A percentile compares a stretch with the other conserved stretches of the same genome.
These are phyloP conservation scores for Drosophila murphyi DNA, from an alignment of 1,140 invertebrate species.

Conservation along the genomic window DNA sequence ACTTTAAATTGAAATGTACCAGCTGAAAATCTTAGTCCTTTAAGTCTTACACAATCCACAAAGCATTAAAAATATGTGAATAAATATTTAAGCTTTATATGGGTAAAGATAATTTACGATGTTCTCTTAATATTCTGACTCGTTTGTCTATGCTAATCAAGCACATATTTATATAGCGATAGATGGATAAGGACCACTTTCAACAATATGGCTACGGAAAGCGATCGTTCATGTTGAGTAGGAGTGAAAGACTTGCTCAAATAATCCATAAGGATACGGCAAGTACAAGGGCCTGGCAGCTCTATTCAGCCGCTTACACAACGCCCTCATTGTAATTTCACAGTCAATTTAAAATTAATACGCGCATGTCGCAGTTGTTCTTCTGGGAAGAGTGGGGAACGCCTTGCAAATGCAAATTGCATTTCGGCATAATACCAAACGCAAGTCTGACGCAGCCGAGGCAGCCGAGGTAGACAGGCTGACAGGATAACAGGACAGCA, in stretches of 20 bases:
- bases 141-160: no score
- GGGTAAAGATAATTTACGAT: no score
- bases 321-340: conserved; percentile 71
- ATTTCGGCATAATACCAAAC: conserved; percentile 82
- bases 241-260: neutral
- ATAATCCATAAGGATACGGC: neutral
- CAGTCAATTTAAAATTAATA: conserved; percentile 83
- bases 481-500: conserved; percentile 2
- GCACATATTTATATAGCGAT: no score
- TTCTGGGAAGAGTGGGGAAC: conserved; percentile 48
- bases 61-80: no score
- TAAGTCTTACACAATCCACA: no score
- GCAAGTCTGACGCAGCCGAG: conserved; percentile 34
- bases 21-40: no score
- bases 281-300: neutral
- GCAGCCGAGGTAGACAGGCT: conserved; percentile 4
- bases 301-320: conserved; percentile 43
- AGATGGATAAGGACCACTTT: neutral
- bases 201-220: neutral
- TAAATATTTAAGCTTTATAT: no score
- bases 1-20: no score
- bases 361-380: conserved; percentile 58
- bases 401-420: conserved; percentile 81
- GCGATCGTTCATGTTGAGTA: neutral
- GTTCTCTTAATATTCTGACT: no score